Evolutionary conservation across 1,140 invertebrate genomes (phyloP).

Genomic region (Spodoptera frugiperda): DNA sequence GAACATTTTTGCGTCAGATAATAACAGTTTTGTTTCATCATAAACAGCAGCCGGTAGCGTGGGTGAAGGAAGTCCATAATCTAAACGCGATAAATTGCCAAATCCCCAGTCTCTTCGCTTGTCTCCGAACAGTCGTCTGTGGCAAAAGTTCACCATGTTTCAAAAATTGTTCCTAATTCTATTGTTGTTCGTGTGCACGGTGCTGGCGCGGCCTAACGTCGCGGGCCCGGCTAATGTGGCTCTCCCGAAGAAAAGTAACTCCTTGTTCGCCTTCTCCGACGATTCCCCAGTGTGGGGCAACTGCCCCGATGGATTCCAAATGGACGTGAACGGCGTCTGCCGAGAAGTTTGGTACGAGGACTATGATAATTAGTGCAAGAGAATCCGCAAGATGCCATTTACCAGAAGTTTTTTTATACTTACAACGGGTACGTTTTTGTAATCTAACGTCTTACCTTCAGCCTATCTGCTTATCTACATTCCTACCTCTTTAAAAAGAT

Average conservation of each 20-base stretch:
- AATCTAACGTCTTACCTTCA: not conserved
- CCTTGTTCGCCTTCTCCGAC: conserved; percentile 61
- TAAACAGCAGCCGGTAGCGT: conserved; percentile 14
- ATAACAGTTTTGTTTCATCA: conserved; percentile 19
- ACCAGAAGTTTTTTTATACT: too few species aligned
- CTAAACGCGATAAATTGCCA: conserved; percentile 31
- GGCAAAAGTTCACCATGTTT: conserved; percentile 2
- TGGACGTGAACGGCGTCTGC: conserved; percentile 65
- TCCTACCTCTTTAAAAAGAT: too few species aligned
- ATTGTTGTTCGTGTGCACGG: conserved; percentile 4
- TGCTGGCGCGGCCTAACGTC: conserved; percentile 3
- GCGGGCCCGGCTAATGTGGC: not conserved
- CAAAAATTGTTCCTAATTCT: not conserved
- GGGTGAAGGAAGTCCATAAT: conserved; percentile 46
- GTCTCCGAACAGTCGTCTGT: not conserved
- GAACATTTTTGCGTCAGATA: conserved; percentile 11
- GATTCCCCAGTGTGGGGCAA: conserved; percentile 62
- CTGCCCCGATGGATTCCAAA: conserved; percentile 65
- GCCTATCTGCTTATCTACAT: too few species aligned
- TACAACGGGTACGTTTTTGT: not conserved
- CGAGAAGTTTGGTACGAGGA: conserved; percentile 73
- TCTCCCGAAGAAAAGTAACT: conserved; percentile 54
- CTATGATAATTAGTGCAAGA: not conserved
- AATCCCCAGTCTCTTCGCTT: conserved; percentile 29
- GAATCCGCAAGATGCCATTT: not conserved